Evolutionary conservation across 2,888 invertebrate genomes (phyloP).

Genomic region (Leptinotarsa tumamoca): DNA sequence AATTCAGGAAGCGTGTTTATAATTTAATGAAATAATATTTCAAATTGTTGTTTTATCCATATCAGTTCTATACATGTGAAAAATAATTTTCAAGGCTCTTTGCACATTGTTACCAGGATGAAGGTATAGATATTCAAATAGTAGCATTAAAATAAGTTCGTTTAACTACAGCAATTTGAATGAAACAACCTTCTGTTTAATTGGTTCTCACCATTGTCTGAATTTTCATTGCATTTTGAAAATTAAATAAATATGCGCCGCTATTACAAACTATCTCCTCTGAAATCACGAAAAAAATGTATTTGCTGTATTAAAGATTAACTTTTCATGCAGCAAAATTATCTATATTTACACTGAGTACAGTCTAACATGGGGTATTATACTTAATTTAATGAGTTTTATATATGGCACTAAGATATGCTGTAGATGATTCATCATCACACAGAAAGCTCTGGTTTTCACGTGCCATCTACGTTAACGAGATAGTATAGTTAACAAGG

Average conservation of each 20-base stretch:
- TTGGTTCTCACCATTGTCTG: neutral
- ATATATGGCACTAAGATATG: too few relatives aligned
- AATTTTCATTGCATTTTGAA: neutral
- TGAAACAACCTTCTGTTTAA: conserved; percentile 14
- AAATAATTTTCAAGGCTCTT: conserved; percentile 7
- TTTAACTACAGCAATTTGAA: conserved; percentile 9
- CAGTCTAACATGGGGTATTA: too few relatives aligned
- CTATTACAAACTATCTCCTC: neutral
- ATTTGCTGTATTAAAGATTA: too few relatives aligned
- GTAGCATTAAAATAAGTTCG: neutral
- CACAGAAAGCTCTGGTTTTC: too few relatives aligned
- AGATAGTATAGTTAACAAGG: too few relatives aligned
- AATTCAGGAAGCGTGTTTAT: conserved; percentile 28
- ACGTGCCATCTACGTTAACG: too few relatives aligned
- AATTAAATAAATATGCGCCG: neutral
- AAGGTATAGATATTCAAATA: conserved; percentile 18
- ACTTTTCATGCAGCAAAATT: too few relatives aligned
- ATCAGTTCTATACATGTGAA: neutral
- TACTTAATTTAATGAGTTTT: too few relatives aligned
- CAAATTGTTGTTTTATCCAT: neutral
- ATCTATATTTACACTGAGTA: too few relatives aligned
- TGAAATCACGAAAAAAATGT: too few relatives aligned
- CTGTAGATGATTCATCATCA: too few relatives aligned
- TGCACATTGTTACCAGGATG: conserved; percentile 11
- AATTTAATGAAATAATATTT: conserved; percentile 12